These are phyloP conservation scores for Meandrusa payeni DNA, from an alignment of 2,888 invertebrate species.

Conservation along the genomic window DNA sequence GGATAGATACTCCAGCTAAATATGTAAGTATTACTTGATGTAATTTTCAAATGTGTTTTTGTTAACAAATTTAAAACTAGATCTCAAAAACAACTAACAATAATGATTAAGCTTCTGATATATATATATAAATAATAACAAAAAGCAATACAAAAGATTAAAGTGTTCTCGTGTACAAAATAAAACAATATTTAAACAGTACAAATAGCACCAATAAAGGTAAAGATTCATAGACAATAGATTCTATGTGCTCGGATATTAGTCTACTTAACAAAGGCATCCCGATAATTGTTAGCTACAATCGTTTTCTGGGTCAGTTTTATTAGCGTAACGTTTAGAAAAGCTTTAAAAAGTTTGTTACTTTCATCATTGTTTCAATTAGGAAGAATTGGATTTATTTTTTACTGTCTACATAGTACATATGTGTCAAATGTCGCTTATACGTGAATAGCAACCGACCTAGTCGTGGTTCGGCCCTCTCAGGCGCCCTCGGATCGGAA, in stretches of 20 bases:
- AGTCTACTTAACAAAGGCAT: constrained; percentile 48
- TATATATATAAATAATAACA: background rate
- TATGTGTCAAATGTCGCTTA: no score
- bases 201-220: constrained; percentile 10
- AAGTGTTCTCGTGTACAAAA: no score
- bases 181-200: no score
- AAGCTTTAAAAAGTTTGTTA: constrained; percentile 33
- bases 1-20: background rate
- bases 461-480: no score
- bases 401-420: no score
- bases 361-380: constrained; percentile 15
- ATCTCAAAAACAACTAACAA: no score
- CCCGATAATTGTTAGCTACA: constrained; percentile 57
- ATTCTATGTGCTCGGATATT: constrained; percentile 38
- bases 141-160: background rate
- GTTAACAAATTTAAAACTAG: no score
- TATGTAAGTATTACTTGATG: constrained; percentile 19
- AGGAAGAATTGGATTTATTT: no score
- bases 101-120: no score
- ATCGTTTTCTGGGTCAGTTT: constrained; percentile 55
- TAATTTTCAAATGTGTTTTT: no score
- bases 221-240: constrained; percentile 38
- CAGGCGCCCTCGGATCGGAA: no score
- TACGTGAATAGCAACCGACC: no score
- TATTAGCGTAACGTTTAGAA: constrained; percentile 44